phyloP scores from a whole-genome alignment of 1,140 invertebrate genomes.

The Lepidurus couesii region DNA sequence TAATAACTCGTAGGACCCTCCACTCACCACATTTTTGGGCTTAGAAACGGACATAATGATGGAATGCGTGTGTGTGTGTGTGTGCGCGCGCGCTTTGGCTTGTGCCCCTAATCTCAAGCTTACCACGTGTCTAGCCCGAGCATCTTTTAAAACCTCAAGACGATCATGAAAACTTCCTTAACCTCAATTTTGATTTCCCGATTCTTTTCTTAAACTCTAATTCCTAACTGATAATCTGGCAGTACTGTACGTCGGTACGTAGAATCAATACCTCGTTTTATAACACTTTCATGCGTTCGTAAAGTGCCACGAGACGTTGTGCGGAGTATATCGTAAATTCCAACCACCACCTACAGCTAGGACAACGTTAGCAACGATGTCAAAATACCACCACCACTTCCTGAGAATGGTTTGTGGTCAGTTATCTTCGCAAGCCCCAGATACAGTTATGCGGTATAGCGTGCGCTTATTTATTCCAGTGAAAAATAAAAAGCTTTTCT shows the following conservation, averaged over 20 bases:
- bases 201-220: too few relatives aligned
- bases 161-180: background rate
- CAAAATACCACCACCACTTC: slow-evolving; percentile 9
- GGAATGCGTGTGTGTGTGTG: background rate
- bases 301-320: background rate
- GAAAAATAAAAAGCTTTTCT: background rate
- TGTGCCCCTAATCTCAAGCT: slow-evolving; percentile 2
- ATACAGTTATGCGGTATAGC: background rate
- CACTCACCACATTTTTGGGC: background rate
- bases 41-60: background rate
- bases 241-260: too few relatives aligned
- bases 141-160: background rate
- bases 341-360: background rate
- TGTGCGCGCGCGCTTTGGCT: background rate
- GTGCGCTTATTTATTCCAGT: background rate
- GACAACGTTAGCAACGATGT: background rate
- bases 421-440: background rate
- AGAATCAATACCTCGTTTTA: too few relatives aligned
- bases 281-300: too few relatives aligned
- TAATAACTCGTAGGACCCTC: background rate
- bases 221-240: too few relatives aligned
- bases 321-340: background rate
- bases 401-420: background rate
- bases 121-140: background rate
- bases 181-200: too few relatives aligned